These are phyloP conservation scores for Pseudomyrmex sp. DNA, from an alignment of 1,140 invertebrate species.

Conservation along the genomic window DNA sequence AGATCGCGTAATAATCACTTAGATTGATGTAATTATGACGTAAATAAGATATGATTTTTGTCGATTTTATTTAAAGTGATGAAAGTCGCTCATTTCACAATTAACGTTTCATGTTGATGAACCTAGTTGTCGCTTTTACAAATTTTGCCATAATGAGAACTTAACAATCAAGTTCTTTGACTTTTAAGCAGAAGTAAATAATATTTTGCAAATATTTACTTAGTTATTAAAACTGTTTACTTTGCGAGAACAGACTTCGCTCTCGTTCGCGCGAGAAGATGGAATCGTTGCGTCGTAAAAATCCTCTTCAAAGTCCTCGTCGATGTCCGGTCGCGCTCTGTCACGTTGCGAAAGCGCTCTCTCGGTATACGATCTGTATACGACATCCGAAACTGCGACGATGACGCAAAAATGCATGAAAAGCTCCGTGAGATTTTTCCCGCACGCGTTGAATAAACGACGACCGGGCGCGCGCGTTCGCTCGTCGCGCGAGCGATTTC, in stretches of 20 bases:
- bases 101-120: too few relatives aligned
- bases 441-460: not conserved
- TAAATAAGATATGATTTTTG: too few relatives aligned
- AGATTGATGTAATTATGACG: not conserved
- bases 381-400: constrained; percentile 4
- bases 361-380: not conserved
- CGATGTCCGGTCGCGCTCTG: not conserved
- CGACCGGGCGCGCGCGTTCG: not conserved
- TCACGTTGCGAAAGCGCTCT: too few relatives aligned
- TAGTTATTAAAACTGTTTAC: not conserved
- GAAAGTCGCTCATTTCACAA: too few relatives aligned
- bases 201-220: not conserved
- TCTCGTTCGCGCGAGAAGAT: not conserved
- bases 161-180: too few relatives aligned
- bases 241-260: not conserved
- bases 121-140: too few relatives aligned
- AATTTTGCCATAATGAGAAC: too few relatives aligned
- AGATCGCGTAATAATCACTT: not conserved
- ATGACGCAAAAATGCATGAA: not conserved
- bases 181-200: too few relatives aligned
- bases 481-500: not conserved
- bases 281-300: constrained; percentile 15
- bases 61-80: too few relatives aligned
- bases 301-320: not conserved
- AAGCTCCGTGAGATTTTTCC: constrained; percentile 32